Evolutionary conservation across 2,888 invertebrate genomes (phyloP).

Genomic region (Hypomecis atomaria): DNA sequence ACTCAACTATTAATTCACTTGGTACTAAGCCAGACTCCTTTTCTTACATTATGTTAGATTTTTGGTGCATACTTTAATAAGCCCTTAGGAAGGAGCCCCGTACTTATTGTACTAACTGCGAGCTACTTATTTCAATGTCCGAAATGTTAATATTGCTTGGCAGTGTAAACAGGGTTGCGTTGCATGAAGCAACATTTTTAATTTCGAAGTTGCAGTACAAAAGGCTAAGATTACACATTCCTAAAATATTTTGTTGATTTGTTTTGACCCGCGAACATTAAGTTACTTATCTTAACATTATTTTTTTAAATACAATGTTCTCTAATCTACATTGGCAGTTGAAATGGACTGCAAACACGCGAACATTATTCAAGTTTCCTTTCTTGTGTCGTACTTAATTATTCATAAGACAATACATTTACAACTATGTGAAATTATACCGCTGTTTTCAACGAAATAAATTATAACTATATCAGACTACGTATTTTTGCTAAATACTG

Average conservation of each 20-base stretch:
- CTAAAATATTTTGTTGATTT: constrained; percentile 23
- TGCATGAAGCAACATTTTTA: neutral
- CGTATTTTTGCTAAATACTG: neutral
- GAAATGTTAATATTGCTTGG: neutral
- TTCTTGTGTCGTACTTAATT: constrained; percentile 5
- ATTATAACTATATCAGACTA: constrained; percentile 6
- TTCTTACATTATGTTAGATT: neutral
- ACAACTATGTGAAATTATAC: constrained; percentile 6
- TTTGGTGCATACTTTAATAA: neutral
- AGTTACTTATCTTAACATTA: constrained; percentile 24
- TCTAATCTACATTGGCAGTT: constrained; percentile 23
- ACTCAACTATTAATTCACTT: neutral
- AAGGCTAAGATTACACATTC: constrained; percentile 23
- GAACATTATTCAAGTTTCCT: constrained; percentile 15
- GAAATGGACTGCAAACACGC: constrained; percentile 22
- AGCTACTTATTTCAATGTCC: neutral
- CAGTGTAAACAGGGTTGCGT: neutral
- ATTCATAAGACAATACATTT: neutral
- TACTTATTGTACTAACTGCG: neutral
- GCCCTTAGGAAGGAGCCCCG: too few relatives aligned
- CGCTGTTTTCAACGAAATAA: neutral
- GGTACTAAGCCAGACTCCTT: neutral
- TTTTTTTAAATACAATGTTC: constrained; percentile 20
- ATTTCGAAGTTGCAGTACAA: constrained; percentile 21
- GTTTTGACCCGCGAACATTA: constrained; percentile 18